Percentiles rank a stretch among this genome's conserved stretches.
Evolutionary conservation across 2,113 vertebrate genomes (phyloP).

Genomic region (Corynorhinus townsendii): DNA sequence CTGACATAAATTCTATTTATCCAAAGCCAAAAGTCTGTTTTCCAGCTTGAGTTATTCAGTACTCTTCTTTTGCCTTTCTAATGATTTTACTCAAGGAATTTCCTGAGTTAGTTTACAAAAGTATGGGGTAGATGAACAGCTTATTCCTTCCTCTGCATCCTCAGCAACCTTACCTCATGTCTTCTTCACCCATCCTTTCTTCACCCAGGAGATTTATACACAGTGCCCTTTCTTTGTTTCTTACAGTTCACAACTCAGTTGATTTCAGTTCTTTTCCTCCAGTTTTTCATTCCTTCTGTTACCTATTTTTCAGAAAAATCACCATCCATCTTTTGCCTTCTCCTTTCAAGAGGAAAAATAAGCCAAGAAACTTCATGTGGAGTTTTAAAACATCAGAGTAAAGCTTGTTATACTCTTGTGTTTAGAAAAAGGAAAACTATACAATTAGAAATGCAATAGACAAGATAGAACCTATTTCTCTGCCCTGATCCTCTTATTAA

Average conservation of each 20-base stretch:
- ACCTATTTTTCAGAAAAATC: neutral
- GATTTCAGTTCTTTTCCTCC: neutral
- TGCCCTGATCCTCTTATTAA: neutral
- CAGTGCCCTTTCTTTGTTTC: neutral
- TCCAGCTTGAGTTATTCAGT: neutral
- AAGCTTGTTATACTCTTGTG: neutral
- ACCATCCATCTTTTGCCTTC: neutral
- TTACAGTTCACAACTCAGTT: neutral
- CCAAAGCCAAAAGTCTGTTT: constrained; percentile 2
- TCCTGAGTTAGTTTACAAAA: neutral
- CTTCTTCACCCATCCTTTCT: neutral
- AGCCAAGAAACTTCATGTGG: constrained; percentile 14
- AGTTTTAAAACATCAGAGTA: neutral
- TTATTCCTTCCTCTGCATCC: neutral
- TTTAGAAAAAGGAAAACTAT: neutral
- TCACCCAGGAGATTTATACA: too few relatives aligned
- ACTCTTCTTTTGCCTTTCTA: neutral
- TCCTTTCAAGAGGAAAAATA: constrained; percentile 30
- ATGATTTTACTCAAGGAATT: neutral
- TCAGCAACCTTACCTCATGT: neutral
- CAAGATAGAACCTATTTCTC: neutral
- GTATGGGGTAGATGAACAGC: neutral
- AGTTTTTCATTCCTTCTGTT: neutral
- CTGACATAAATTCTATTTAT: neutral
- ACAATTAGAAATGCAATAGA: neutral